Conservation (phyloP, 64 coral and sea anemone species). For the Pocillopora verrucosa region DNA sequence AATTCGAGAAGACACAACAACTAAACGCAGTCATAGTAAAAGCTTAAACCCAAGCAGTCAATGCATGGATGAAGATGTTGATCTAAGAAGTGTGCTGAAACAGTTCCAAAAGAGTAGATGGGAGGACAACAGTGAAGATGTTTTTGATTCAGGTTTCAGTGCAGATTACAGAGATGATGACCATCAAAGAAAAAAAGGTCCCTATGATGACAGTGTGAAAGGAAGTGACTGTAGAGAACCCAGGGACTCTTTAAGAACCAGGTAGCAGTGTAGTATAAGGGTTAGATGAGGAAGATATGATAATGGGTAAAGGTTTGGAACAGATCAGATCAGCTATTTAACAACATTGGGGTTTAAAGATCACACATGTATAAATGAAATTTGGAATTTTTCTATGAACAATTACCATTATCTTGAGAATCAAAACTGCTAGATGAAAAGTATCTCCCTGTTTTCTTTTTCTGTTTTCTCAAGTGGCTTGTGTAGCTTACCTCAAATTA, state of each 20-base stretch:
- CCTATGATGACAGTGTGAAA: not conserved
- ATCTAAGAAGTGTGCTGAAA: constrained; percentile 11
- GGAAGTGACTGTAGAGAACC: not conserved
- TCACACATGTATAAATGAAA: not conserved
- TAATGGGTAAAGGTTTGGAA: constrained; percentile 14
- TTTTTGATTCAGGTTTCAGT: not conserved
- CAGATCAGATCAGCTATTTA: not conserved
- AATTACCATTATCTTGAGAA: too few relatives aligned
- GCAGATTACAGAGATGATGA: not conserved
- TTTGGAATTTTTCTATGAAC: too few relatives aligned
- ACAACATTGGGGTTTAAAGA: not conserved
- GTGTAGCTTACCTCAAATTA: too few relatives aligned
- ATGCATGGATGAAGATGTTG: not conserved
- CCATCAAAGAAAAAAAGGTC: not conserved
- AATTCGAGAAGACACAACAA: not conserved
- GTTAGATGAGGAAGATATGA: not conserved
- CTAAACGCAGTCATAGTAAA: constrained; percentile 15
- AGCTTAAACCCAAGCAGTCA: not conserved
- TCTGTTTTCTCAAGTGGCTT: too few relatives aligned
- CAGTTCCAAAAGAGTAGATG: constrained; percentile 46
- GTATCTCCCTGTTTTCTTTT: too few relatives aligned
- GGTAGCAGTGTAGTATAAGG: not conserved
- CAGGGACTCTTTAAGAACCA: constrained; percentile 9
- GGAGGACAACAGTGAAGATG: not conserved
- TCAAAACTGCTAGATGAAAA: too few relatives aligned